Conservation (phyloP, 2,113 vertebrate species). For the Gallinago undulata region DNA sequence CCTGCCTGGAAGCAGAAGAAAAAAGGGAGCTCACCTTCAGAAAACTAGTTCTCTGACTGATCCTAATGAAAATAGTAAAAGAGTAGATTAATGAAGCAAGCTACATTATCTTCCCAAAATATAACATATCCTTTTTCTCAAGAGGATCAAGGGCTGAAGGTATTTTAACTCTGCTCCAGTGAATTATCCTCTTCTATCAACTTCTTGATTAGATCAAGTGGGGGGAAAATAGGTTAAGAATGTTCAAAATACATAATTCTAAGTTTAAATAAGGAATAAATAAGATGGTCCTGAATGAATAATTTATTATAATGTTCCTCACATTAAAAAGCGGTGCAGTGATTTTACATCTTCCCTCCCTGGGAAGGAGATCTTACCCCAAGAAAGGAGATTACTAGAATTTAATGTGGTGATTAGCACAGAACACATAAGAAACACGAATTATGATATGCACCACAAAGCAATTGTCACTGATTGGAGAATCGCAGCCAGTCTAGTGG, state of each 20-base stretch:
- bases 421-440: not conserved
- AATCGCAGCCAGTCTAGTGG: not conserved
- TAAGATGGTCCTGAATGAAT: not conserved
- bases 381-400: not conserved
- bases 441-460: not conserved
- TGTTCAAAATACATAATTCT: not conserved
- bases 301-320: not conserved
- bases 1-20: conserved; percentile 65
- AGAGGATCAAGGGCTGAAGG: not conserved
- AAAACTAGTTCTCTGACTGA: not conserved
- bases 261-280: conserved; percentile 9
- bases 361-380: too few species aligned
- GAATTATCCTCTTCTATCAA: not conserved
- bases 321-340: not conserved
- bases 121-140: not conserved
- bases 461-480: not conserved
- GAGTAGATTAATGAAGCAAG: not conserved
- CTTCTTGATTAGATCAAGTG: not conserved
- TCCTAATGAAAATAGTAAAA: not conserved
- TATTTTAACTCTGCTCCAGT: not conserved
- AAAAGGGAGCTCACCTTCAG: not conserved
- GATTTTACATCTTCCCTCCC: not conserved
- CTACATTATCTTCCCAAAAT: not conserved
- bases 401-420: not conserved
- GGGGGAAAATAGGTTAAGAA: not conserved